phyloP scores from a whole-genome alignment of 1,140 invertebrate genomes.

The Pseudachorutes palmiensis region DNA sequence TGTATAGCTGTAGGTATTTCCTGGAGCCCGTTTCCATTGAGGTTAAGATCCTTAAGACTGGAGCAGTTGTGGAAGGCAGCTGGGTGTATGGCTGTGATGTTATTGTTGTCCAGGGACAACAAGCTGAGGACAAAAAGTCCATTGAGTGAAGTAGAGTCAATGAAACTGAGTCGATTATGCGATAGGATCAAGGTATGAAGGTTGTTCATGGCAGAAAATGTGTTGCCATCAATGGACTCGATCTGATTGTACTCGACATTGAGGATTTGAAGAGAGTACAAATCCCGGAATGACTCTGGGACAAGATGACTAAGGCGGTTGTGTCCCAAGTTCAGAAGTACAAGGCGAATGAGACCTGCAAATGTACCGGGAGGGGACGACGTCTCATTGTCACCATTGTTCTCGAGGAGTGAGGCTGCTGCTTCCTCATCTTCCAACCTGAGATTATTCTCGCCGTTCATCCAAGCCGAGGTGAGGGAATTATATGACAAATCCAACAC shows the following conservation, averaged over 20 bases:
- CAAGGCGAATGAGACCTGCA: slow-evolving; percentile 72
- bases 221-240: slow-evolving; percentile 66
- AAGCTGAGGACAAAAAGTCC: slow-evolving; percentile 67
- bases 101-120: slow-evolving; percentile 70
- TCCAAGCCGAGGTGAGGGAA: slow-evolving; percentile 71
- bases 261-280: slow-evolving; percentile 72
- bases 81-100: slow-evolving; percentile 61
- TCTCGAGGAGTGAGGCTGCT: not conserved
- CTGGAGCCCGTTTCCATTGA: slow-evolving; percentile 68
- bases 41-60: slow-evolving; percentile 67
- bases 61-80: slow-evolving; percentile 73
- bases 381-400: slow-evolving; percentile 44
- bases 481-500: slow-evolving; percentile 80
- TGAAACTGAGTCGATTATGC: slow-evolving; percentile 64
- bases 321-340: slow-evolving; percentile 73
- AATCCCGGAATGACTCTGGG: slow-evolving; percentile 62
- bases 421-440: not conserved
- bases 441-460: slow-evolving; percentile 42
- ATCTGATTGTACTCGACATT: slow-evolving; percentile 70
- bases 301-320: slow-evolving; percentile 73
- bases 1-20: slow-evolving; percentile 63
- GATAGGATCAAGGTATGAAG: slow-evolving; percentile 69
- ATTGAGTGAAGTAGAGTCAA: slow-evolving; percentile 63
- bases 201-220: slow-evolving; percentile 73
- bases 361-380: slow-evolving; percentile 50